Base-by-base conservation (phyloP, 2,888 invertebrate species). In the Apodemia duryi region DNA sequence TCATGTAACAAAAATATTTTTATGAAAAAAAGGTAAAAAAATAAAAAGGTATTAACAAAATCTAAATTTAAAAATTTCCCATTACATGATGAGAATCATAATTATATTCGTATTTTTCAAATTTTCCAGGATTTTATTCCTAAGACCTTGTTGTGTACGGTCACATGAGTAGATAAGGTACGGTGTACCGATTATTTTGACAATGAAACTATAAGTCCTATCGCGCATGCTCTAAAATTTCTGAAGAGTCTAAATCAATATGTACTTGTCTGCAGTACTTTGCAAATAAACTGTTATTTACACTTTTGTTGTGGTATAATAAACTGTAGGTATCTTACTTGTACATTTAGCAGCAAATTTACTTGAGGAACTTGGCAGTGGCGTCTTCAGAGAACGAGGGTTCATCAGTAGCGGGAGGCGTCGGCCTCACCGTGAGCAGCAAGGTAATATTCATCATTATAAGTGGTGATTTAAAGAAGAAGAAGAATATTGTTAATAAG, bases 341-440 rank as follows among this genome's bases (percentile, higher is more conserved):
- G 13, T 32, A 60, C 13, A 60, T 57, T 64, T 38, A 38, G n/a
- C 28, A 54, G 57, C 43, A 52, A 43, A 46, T 57, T 64, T 32
- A 29, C 41, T 61, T 41, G n/a, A 49, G 54, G 49, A 43, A 43
- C 29, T 29, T 43, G 38, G 62, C 52, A 70, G 69, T 82, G 83
- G 88, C 86, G 85, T 86, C 88, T 89, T 89, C 84, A 86, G 90
- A 89, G 76, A 80, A 83, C 71, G 91, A 90, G 75, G 81, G 78
- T 73, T 77, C 85, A 64, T 79, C 81, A 71, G 81, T 81, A 78
- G 81, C 88, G 89, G 90, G 84, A 79, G 90, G 90, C 88, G 86
- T 84, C 78, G 85, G 91, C 89, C 91, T 91, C 89, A 76, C 90
- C 91, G 91, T 91, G 91, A 86, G 83, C 82, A 91, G 88, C 80